phyloP scores from a whole-genome alignment of 2,797 vertebrate genomes.

The Gymnopithys bicolor region DNA sequence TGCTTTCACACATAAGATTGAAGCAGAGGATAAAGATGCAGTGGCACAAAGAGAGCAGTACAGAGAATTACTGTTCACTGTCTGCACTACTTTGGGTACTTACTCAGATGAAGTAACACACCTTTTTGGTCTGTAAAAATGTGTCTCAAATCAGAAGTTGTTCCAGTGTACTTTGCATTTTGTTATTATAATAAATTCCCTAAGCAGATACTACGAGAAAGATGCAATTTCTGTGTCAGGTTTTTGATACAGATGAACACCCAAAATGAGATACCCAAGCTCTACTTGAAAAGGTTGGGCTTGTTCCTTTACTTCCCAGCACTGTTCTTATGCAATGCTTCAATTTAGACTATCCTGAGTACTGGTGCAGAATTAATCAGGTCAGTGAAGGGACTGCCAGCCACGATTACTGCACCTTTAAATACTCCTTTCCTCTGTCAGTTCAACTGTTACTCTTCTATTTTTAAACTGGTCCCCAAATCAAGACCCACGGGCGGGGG shows the following conservation, averaged over 20 bases:
- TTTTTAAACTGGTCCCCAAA: slow-evolving; percentile 27
- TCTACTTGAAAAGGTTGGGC: neutral
- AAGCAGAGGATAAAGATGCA: neutral
- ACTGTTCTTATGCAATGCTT: slow-evolving; percentile 28
- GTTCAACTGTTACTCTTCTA: neutral
- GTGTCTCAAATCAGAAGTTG: neutral
- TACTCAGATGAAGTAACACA: neutral
- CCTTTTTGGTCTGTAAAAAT: neutral
- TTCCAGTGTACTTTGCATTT: neutral
- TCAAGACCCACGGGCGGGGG: neutral
- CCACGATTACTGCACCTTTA: slow-evolving; percentile 20
- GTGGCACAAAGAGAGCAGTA: neutral
- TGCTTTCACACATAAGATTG: neutral
- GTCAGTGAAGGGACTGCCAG: slow-evolving; percentile 22
- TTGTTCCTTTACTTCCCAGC: slow-evolving; percentile 17
- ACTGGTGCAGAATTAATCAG: slow-evolving; percentile 59
- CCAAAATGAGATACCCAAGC: neutral
- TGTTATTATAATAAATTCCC: neutral
- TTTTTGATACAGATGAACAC: neutral
- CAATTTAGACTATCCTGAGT: slow-evolving; percentile 30
- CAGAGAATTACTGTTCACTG: neutral
- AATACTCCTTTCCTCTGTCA: neutral
- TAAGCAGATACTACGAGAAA: neutral
- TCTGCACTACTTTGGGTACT: neutral
- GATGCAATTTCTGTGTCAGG: neutral